Percentiles rank a stretch among this genome's conserved stretches.
phyloP scores from a whole-genome alignment of 2,888 invertebrate species.

The Vannuccia rotundouncinata region DNA sequence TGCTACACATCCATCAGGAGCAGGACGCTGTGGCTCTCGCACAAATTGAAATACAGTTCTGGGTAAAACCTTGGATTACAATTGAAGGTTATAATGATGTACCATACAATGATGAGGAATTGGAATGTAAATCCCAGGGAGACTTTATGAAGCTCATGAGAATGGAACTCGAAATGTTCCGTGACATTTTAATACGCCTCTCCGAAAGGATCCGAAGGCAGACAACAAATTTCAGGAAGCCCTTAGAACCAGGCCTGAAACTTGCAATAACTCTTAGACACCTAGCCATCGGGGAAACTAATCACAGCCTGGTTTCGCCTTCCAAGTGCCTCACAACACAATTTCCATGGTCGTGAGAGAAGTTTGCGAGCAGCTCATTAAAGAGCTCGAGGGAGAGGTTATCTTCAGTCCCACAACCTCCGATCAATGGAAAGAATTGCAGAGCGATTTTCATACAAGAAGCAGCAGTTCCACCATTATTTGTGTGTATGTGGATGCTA shows the following conservation, averaged over 20 bases:
- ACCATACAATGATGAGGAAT: background rate
- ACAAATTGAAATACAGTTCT: background rate
- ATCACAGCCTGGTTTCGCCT: background rate
- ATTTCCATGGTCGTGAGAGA: background rate
- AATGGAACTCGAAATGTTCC: background rate
- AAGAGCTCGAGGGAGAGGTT: background rate
- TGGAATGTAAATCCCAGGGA: background rate
- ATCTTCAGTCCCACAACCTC: background rate
- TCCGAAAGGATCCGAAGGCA: no score
- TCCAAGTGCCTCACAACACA: background rate
- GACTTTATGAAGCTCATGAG: background rate
- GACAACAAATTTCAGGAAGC: slow-evolving; percentile 21
- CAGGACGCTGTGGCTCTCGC: no score
- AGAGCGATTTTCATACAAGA: no score
- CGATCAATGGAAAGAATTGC: slow-evolving; percentile 8
- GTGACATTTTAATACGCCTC: background rate
- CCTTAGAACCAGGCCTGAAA: slow-evolving; percentile 11
- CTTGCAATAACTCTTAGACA: slow-evolving; percentile 13
- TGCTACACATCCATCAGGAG: no score
- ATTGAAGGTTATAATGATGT: background rate
- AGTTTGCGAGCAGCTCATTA: background rate
- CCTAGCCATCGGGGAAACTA: background rate
- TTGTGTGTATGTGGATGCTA: background rate
- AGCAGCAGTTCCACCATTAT: no score
- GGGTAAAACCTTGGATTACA: background rate